Conservation (phyloP, 2,888 invertebrate genomes). For the Spilosoma lubricipeda region DNA sequence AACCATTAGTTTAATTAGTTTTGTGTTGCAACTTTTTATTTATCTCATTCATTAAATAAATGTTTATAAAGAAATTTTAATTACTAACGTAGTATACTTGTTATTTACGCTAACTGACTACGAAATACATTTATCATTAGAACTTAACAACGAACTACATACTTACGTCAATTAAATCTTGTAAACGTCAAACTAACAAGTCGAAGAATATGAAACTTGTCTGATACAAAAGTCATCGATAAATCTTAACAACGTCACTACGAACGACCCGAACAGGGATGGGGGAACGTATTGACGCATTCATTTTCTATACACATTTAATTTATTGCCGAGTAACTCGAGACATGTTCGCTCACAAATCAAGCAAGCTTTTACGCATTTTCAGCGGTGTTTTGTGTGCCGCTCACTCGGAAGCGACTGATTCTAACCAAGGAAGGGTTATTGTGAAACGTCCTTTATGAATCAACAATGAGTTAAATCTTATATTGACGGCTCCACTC, state of each 20-base stretch:
- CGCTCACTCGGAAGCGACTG: slow-evolving; percentile 57
- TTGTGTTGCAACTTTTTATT: slow-evolving; percentile 20
- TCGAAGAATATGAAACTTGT: slow-evolving; percentile 60
- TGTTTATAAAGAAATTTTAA: slow-evolving; percentile 37
- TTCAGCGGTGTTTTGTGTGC: slow-evolving; percentile 70
- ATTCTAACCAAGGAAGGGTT: slow-evolving; percentile 56
- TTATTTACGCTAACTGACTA: slow-evolving; percentile 41
- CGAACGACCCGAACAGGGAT: slow-evolving; percentile 52
- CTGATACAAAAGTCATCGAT: slow-evolving; percentile 66
- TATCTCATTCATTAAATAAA: slow-evolving; percentile 24
- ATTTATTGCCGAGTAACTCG: slow-evolving; percentile 78
- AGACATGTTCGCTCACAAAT: slow-evolving; percentile 76
- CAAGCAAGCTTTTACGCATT: slow-evolving; percentile 68
- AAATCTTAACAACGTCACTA: slow-evolving; percentile 75
- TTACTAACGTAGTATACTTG: slow-evolving; percentile 34
- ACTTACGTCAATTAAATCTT: slow-evolving; percentile 58
- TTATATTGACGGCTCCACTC: slow-evolving; percentile 44
- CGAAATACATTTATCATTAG: slow-evolving; percentile 48
- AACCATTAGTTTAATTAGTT: slow-evolving; percentile 15
- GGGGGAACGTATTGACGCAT: slow-evolving; percentile 72
- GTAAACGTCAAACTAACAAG: slow-evolving; percentile 56
- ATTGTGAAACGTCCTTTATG: slow-evolving; percentile 57
- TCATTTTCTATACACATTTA: slow-evolving; percentile 78
- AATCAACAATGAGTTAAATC: slow-evolving; percentile 49
- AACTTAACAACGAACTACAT: slow-evolving; percentile 44